Conservation (phyloP, 2,888 invertebrate genomes). For the Plusia festucae region DNA sequence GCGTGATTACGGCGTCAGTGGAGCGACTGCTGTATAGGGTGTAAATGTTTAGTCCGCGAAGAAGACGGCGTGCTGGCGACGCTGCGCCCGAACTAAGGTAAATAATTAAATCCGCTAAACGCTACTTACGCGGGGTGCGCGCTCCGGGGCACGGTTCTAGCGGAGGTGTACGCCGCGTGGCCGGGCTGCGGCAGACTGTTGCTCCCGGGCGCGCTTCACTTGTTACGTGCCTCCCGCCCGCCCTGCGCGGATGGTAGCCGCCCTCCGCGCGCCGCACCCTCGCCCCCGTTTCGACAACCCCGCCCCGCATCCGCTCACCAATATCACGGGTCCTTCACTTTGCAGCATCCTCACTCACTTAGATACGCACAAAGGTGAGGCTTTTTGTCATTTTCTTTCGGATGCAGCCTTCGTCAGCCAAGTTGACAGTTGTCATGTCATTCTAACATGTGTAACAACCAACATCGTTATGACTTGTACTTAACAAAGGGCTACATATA, state of each 20-base stretch:
- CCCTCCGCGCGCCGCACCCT: conserved; percentile 66
- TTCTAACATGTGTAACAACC: conserved; percentile 25
- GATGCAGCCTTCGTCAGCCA: conserved; percentile 50
- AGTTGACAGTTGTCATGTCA: conserved; percentile 38
- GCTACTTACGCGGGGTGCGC: conserved; percentile 81
- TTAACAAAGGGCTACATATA: conserved; percentile 18
- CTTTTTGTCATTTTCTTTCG: conserved; percentile 50
- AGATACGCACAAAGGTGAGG: conserved; percentile 65
- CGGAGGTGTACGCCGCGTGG: conserved; percentile 84
- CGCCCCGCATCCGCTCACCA: conserved; percentile 81
- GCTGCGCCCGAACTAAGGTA: conserved; percentile 61
- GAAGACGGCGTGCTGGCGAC: conserved; percentile 31
- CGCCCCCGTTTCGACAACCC: conserved; percentile 72
- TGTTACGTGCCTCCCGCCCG: conserved; percentile 87
- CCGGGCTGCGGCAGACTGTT: conserved; percentile 89
- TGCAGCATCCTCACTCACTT: conserved; percentile 81
- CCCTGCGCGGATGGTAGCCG: conserved; percentile 73
- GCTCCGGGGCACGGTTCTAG: conserved; percentile 74
- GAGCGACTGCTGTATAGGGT: conserved; percentile 23
- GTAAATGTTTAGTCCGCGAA: neutral
- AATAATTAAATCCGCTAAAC: conserved; percentile 73
- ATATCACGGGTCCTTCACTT: conserved; percentile 83
- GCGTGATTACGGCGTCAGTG: conserved; percentile 48
- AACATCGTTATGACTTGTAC: conserved; percentile 19
- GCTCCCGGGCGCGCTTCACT: conserved; percentile 89